Evolutionary conservation across 2,888 invertebrate species (phyloP).

Genomic region (Tinea semifulvella): DNA sequence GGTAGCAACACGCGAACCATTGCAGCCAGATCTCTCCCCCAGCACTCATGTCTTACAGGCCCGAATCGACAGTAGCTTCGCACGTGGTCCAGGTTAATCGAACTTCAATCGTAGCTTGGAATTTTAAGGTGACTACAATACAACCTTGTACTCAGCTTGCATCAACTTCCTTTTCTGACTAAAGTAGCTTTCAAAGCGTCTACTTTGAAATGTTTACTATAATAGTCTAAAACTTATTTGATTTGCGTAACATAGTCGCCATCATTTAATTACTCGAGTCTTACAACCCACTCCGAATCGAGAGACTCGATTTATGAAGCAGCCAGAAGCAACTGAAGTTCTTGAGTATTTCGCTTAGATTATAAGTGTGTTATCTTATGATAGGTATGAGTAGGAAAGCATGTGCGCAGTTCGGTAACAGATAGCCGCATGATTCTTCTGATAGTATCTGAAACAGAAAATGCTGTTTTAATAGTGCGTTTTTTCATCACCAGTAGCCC

Average conservation of each 20-base stretch:
- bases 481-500: no score
- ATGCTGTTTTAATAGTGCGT: slow-evolving; percentile 10
- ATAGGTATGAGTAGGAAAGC: neutral
- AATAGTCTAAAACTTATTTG: no score
- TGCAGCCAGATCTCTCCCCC: slow-evolving; percentile 90
- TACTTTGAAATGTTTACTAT: no score
- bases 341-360: neutral
- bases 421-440: slow-evolving; percentile 50
- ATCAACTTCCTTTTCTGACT: no score
- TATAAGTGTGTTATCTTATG: neutral
- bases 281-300: neutral
- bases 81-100: no score
- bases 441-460: slow-evolving; percentile 49
- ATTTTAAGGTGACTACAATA: no score
- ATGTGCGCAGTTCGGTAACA: no score
- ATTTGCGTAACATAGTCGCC: no score
- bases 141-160: no score
- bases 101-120: no score
- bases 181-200: no score
- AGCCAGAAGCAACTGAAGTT: neutral
- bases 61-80: no score
- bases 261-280: neutral
- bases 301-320: slow-evolving; percentile 10
- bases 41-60: slow-evolving; percentile 52
- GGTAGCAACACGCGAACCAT: slow-evolving; percentile 92